phyloP scores from a whole-genome alignment of 2,113 vertebrate species.

The Melozone crissalis region DNA sequence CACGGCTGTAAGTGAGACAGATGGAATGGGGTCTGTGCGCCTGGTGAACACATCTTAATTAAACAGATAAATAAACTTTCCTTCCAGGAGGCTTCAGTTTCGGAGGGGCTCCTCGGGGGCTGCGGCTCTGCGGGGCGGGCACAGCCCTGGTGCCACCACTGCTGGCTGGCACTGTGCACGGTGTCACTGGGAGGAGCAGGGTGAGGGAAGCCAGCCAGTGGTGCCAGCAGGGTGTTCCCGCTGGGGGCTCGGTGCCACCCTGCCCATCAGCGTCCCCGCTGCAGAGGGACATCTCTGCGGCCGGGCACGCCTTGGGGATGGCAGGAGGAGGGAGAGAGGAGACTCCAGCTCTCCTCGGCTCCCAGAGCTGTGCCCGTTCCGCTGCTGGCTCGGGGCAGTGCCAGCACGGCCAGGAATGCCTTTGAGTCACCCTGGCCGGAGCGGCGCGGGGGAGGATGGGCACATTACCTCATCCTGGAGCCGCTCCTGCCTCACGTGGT shows the following conservation, averaged over 20 bases:
- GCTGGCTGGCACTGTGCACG: fast-evolving
- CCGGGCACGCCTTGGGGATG: not conserved
- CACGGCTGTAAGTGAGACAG: conserved; percentile 76
- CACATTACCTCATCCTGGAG: conserved; percentile 59
- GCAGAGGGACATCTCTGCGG: not conserved
- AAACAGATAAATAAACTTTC: conserved; percentile 83
- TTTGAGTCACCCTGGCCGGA: conserved; percentile 52
- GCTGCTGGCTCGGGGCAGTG: conserved; percentile 15
- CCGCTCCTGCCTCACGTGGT: not conserved
- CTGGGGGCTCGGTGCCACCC: fast-evolving
- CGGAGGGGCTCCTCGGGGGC: conserved; percentile 30
- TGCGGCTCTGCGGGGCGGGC: not conserved
- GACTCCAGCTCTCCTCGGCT: not conserved
- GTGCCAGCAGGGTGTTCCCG: not conserved
- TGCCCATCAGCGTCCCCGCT: fast-evolving
- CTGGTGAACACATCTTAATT: conserved; percentile 77
- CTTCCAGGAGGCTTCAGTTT: conserved; percentile 52
- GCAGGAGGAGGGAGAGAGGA: not conserved
- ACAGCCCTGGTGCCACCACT: not conserved
- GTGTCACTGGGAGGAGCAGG: not conserved
- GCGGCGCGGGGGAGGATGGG: not conserved
- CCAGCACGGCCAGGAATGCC: conserved; percentile 20
- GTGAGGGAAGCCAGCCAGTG: too few relatives aligned
- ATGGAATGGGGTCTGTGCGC: conserved; percentile 68
- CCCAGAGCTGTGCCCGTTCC: not conserved